A percentile compares a stretch with the other conserved stretches of the same genome.
phyloP scores from a whole-genome alignment of 2,113 vertebrate species.

The Rissa tridactyla region DNA sequence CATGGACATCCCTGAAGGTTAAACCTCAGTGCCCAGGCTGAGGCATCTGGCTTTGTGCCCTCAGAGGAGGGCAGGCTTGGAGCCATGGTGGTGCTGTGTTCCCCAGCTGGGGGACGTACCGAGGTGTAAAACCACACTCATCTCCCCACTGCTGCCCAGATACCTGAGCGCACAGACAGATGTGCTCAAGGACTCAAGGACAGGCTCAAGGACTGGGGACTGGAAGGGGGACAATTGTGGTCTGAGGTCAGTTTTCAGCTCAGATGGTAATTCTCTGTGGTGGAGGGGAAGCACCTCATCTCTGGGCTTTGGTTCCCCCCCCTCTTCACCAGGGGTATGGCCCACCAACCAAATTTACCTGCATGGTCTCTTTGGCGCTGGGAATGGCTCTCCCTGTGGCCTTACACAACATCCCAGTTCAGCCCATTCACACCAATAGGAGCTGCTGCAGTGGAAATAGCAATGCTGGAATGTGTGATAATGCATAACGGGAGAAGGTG shows the following conservation, averaged over 20 bases:
- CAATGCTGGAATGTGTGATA: neutral
- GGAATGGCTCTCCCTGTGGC: neutral
- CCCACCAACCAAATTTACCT: neutral
- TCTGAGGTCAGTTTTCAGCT: neutral
- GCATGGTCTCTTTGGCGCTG: neutral
- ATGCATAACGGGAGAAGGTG: neutral
- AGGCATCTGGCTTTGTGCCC: neutral
- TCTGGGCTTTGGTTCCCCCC: neutral
- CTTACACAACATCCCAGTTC: neutral
- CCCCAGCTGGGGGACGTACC: fast-evolving
- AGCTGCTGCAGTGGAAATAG: neutral
- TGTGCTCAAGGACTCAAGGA: neutral
- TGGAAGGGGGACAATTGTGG: neutral
- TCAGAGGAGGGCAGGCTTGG: neutral
- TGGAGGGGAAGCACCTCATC: neutral
- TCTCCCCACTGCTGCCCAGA: neutral
- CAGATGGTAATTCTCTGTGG: neutral
- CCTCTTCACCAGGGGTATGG: neutral
- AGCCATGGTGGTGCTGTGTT: neutral
- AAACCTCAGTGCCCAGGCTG: neutral
- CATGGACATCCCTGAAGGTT: neutral
- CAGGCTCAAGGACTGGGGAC: neutral
- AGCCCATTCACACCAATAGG: neutral
- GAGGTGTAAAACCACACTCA: neutral
- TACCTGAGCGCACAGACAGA: neutral